Evolutionary conservation across 1,140 invertebrate genomes (phyloP).

Genomic region (Phthorimaea operculella): DNA sequence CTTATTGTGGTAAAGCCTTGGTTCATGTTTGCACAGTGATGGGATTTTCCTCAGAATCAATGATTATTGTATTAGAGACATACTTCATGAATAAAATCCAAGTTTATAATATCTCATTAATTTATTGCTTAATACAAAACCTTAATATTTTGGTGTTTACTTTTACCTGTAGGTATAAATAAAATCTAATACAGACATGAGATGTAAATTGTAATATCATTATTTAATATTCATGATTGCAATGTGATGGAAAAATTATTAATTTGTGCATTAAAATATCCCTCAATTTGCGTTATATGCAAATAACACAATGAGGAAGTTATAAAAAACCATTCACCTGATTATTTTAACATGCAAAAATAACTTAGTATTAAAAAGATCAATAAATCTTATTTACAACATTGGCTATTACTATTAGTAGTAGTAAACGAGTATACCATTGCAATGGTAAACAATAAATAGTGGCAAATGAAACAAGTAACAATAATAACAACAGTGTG

Average conservation of each 20-base stretch:
- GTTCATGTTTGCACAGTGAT: no score
- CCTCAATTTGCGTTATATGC: conserved; percentile 57
- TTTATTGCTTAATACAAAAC: conserved; percentile 35
- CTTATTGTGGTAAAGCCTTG: no score
- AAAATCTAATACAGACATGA: conserved; percentile 1
- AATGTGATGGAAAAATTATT: conserved; percentile 41
- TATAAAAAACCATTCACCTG: conserved; percentile 33
- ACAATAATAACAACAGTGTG: conserved; percentile 53
- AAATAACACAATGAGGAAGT: conserved; percentile 56
- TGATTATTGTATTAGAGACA: no score
- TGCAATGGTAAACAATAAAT: conserved; percentile 56
- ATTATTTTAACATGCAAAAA: conserved; percentile 44
- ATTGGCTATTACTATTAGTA: conserved; percentile 34
- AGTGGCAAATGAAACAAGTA: conserved; percentile 53
- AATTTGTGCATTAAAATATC: conserved; percentile 40
- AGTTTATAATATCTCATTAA: conserved; percentile 7
- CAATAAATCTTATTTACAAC: conserved; percentile 55
- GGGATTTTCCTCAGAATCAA: no score
- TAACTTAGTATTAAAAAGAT: conserved; percentile 36
- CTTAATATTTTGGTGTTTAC: conserved; percentile 31
- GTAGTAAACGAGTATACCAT: conserved; percentile 49
- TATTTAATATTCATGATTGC: conserved; percentile 35
- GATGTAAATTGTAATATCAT: not conserved
- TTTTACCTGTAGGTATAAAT: conserved; percentile 1
- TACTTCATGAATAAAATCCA: no score